Evolutionary conservation across 92 coral and sea anemone genomes (phyloP), one percentile per base, ranked within the genome.

Genomic region (Umimayanthus kanabou): DNA sequence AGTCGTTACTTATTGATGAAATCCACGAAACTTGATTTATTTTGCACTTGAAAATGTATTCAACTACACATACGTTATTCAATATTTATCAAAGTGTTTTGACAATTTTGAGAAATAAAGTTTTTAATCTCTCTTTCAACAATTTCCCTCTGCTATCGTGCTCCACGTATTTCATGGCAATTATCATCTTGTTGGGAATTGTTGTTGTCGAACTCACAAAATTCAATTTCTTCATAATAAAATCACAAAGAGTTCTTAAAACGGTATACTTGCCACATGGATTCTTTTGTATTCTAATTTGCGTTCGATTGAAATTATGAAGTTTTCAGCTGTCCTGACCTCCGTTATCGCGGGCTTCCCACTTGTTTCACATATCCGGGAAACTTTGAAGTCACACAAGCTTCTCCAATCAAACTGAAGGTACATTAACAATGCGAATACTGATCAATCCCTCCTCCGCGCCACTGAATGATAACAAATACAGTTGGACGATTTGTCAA

Each of bases 1-100:
- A 67, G 18, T 83, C 87, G 87, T 83, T 25, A 83, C 37, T 83
- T 83, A 83, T 83, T 83, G 66, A 83, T 83, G 78, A 83, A 83
- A 43, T 30, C 74, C 39, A 69, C 45, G 29, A 15, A 83, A 45
- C 57, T 83, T 70, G 64, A 82, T 69, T 40, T 50, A 28, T 69
- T 83, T 83, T 28, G 22, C 61, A 22, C 37, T 82, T 40, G 76
- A 65, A 83, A 83, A 72, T 70, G 33, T 40, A 69, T 67, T 83
- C 87, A 37, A 69, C 9, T 83, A 67, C 14, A 47, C 43, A 45
- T 70, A 25, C 65, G 72, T 80, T 80, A 80, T 58, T 82, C 77
- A 82, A 82, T 71, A 83, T 83, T 82, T 70, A 70, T 70, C 77
- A 50, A 83, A 83, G 20, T 80, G 84, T 57, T 16, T 80, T 80